Evolutionary conservation across 2,797 vertebrate species (phyloP), one percentile per base, ranked within the genome.

Genomic region (Rallus crepitans): DNA sequence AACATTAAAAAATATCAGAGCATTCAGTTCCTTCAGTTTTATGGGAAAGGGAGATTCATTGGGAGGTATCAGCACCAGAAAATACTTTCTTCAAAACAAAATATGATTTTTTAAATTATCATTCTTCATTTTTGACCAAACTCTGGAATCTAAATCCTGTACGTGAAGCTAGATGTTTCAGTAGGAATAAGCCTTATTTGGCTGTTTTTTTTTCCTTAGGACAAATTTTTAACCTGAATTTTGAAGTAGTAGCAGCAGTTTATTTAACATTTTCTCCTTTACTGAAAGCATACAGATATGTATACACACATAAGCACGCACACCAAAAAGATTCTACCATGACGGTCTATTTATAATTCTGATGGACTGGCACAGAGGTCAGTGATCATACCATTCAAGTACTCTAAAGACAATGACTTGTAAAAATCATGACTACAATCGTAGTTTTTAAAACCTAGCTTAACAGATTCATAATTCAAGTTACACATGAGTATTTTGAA

Each of bases 181-280:
- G 5, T 12, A 33, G 4, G 7, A 60, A 47, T 27, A 57, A 45
- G 5, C 1, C 2, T 63, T 52, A 3, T 0, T 47, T 25, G 30
- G 16, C 14, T 56, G 19, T 14, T 47, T 6, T 45, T 37, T 37
- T 37, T 48, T 59, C 13, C 30, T 77, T 59, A 15, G 15, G 40
- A 55, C 16, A 40, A 2, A n/a, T n/a, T 73, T 72, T 83, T 66
- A 60, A 77, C 3, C 6, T 57, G 9, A 25, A 48, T 61, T 65
- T 65, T 80, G 14, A 71, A 92, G 25, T 69, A 59, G 13, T 70
- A 37, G 4, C 15, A 33, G 27, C 6, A 71, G 14, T 75, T 83
- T 73, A 15, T 8, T 59, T 68, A 56, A 6, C 35, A 11, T 31
- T 73, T 4, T 52, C 21, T 59, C 31, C 21, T 57, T 55, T 30